Evolutionary conservation across 2,113 vertebrate genomes (phyloP).

Genomic region (Hemibagrus wyckioides): DNA sequence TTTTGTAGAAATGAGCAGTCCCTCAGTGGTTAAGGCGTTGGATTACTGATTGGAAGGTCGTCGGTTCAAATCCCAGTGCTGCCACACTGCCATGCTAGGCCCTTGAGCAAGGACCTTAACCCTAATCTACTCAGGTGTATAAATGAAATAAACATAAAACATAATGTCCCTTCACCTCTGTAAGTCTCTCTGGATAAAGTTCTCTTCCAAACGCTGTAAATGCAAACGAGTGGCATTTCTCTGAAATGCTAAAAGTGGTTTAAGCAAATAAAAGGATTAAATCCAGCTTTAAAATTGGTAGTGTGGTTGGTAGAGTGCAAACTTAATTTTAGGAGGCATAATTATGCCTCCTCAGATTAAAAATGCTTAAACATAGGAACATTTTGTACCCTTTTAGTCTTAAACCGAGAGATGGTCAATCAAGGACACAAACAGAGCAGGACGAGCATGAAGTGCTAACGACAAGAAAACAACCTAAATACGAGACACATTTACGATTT

Average conservation of each 20-base stretch:
- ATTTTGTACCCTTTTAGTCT: not conserved
- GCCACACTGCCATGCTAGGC: not conserved
- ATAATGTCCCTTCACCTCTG: not conserved
- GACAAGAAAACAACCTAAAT: not conserved
- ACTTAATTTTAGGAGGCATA: not conserved
- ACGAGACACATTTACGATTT: not conserved
- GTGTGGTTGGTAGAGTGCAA: not conserved
- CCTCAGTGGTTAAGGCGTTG: not conserved
- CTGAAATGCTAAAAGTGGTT: not conserved
- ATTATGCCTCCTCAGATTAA: constrained; percentile 4
- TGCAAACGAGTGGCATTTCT: not conserved
- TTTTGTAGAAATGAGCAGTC: not conserved
- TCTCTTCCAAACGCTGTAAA: not conserved
- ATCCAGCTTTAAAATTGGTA: not conserved
- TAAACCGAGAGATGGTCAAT: constrained; percentile 1
- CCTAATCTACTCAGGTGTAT: not conserved
- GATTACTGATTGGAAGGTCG: not conserved
- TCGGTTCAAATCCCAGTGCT: not conserved
- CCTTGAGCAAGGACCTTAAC: not conserved
- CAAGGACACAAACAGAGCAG: not conserved
- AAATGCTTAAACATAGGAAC: not conserved
- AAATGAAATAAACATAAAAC: not conserved
- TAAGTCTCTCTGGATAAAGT: not conserved
- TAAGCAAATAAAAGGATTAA: not conserved
- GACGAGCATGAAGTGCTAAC: not conserved